A percentile compares a stretch with the other conserved stretches of the same genome.
Evolutionary conservation across 2,888 invertebrate species (phyloP).

Genomic region (Drosophila meridionalis): DNA sequence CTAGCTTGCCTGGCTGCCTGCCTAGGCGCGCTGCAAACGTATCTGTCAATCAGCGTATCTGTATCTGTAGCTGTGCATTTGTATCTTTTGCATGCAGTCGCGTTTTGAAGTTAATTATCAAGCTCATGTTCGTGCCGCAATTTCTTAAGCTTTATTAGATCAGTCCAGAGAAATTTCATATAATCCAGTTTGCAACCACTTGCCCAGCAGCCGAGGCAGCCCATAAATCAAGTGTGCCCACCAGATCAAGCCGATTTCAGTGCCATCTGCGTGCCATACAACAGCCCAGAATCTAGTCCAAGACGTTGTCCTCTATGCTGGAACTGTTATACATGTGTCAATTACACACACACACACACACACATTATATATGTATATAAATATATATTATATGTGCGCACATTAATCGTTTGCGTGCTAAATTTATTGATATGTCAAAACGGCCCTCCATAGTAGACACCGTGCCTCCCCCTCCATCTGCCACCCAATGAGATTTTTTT

Average conservation of each 20-base stretch:
- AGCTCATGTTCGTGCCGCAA: constrained; percentile 78
- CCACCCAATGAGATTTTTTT: background rate
- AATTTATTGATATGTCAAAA: constrained; percentile 71
- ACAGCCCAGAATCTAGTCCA: constrained; percentile 9
- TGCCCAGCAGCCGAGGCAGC: constrained; percentile 20
- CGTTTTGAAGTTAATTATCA: constrained; percentile 75
- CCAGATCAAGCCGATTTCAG: constrained; percentile 36
- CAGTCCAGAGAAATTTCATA: constrained; percentile 55
- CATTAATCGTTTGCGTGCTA: constrained; percentile 74
- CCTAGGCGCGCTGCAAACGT: constrained; percentile 17
- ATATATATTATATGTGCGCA: constrained; percentile 38
- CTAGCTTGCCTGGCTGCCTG: background rate
- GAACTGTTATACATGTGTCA: background rate
- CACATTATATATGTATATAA: background rate
- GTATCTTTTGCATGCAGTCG: constrained; percentile 67
- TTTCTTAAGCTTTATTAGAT: constrained; percentile 75
- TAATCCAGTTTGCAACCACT: constrained; percentile 36
- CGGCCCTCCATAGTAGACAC: background rate
- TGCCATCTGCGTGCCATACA: constrained; percentile 63
- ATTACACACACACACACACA: background rate
- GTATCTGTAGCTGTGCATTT: constrained; percentile 34
- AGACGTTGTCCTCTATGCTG: constrained; percentile 30
- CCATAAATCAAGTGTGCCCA: constrained; percentile 57
- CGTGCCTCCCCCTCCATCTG: too few species aligned
- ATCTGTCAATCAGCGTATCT: constrained; percentile 51